Conservation (phyloP, 2,888 invertebrate species). For the Ferdinandea cuprea region DNA sequence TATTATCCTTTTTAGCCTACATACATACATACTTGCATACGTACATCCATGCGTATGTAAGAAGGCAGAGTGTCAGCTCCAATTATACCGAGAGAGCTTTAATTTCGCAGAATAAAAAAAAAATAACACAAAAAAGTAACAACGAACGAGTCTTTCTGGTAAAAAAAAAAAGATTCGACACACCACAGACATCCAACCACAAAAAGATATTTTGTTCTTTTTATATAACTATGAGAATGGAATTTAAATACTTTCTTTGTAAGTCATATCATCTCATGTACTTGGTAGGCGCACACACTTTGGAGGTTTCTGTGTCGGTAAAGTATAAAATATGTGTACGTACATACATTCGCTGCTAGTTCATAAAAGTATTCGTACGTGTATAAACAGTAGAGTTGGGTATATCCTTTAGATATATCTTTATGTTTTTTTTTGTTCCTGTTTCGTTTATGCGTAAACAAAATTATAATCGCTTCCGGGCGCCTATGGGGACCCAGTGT, state of each 20-base stretch:
- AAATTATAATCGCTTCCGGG: constrained; percentile 56
- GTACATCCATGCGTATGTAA: background rate
- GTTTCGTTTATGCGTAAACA: constrained; percentile 38
- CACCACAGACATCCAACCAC: background rate
- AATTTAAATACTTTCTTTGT: constrained; percentile 24
- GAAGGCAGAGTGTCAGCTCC: constrained; percentile 11
- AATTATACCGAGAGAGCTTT: constrained; percentile 34
- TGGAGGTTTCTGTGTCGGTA: constrained; percentile 5
- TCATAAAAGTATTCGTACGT: background rate
- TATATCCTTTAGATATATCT: too few relatives aligned
- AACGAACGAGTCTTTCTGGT: background rate
- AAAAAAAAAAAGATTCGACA: constrained; percentile 18
- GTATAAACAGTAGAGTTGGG: constrained; percentile 23
- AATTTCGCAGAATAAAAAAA: constrained; percentile 13
- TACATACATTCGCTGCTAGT: background rate
- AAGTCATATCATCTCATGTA: background rate
- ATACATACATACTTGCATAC: too few relatives aligned
- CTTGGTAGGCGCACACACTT: background rate
- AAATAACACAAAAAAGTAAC: background rate
- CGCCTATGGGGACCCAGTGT: constrained; percentile 29
- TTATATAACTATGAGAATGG: constrained; percentile 2
- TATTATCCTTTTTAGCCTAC: constrained; percentile 20
- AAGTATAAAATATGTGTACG: constrained; percentile 15
- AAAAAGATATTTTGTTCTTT: background rate
- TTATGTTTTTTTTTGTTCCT: background rate